Conservation (phyloP, 2,797 vertebrate genomes). For the Myotis myotis region DNA sequence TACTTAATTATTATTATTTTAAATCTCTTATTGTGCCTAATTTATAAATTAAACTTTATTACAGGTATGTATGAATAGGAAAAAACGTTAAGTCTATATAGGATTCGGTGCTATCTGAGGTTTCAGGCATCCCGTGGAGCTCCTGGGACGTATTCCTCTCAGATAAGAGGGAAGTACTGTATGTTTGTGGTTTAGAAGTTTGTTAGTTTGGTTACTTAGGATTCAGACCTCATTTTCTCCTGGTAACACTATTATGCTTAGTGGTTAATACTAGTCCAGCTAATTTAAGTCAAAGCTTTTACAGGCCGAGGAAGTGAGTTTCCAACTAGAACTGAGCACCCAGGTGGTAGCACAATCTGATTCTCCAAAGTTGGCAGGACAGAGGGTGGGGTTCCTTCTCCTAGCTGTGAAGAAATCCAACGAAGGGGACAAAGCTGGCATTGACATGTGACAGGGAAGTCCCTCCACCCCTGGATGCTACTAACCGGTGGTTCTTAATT, state of each 20-base stretch:
- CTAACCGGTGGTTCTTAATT: not conserved
- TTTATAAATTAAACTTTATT: not conserved
- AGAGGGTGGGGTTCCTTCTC: not conserved
- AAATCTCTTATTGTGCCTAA: not conserved
- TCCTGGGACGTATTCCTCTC: not conserved
- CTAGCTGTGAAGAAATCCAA: not conserved
- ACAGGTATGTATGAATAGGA: not conserved
- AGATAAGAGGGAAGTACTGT: not conserved
- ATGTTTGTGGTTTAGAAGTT: not conserved
- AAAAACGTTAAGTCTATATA: not conserved
- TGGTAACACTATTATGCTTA: not conserved
- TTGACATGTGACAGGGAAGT: not conserved
- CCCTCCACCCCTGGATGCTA: not conserved
- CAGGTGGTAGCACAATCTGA: not conserved
- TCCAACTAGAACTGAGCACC: not conserved
- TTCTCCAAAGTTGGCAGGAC: not conserved
- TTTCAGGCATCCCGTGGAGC: not conserved
- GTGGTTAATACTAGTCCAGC: not conserved
- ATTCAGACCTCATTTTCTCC: not conserved
- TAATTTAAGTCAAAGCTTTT: not conserved
- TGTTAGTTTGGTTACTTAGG: not conserved
- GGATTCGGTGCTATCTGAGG: not conserved
- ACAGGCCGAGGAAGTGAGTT: not conserved
- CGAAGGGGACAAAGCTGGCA: not conserved
- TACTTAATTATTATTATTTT: not conserved